Evolutionary conservation across 2,113 vertebrate genomes (phyloP).

Genomic region (Argyrosomus japonicus): DNA sequence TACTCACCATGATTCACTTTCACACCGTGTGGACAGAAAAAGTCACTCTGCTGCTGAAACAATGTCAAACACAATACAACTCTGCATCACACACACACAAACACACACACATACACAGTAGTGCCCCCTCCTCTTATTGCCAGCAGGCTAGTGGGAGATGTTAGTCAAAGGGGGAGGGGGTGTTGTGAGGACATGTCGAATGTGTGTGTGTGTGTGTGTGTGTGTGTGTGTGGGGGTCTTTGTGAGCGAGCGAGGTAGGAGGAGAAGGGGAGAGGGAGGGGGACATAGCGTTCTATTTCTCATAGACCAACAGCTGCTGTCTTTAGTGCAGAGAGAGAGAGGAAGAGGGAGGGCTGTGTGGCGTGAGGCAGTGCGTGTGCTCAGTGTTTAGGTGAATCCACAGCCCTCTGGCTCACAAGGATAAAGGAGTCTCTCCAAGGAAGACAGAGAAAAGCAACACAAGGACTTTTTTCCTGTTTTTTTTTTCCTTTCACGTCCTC

Average conservation of each 20-base stretch:
- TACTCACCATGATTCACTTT: conserved; percentile 72
- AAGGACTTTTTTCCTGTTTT: conserved; percentile 30
- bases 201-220: conserved; percentile 65
- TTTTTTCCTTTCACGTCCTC: conserved; percentile 7
- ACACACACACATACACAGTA: conserved; percentile 21
- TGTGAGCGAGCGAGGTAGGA: conserved; percentile 75
- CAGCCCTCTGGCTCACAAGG: conserved; percentile 79
- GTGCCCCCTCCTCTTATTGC: conserved; percentile 62
- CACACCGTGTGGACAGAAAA: conserved; percentile 64
- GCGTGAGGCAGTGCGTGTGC: conserved; percentile 80
- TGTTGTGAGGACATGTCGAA: conserved; percentile 75
- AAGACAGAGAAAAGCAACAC: conserved; percentile 50
- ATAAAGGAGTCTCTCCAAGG: conserved; percentile 77
- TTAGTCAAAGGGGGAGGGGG: conserved; percentile 82
- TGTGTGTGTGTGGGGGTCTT: conserved; percentile 71
- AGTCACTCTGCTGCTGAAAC: conserved; percentile 69
- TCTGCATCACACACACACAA: conserved; percentile 50
- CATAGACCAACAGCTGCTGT: conserved; percentile 83
- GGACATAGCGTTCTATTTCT: conserved; percentile 84
- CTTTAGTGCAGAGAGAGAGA: conserved; percentile 79
- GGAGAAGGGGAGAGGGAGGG: conserved; percentile 69
- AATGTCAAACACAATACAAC: conserved; percentile 75
- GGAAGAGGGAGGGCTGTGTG: conserved; percentile 79
- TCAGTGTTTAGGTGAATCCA: conserved; percentile 83
- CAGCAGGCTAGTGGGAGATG: conserved; percentile 81